Evolutionary conservation across 2,113 vertebrate species (phyloP).

Genomic region (Channa maculata): DNA sequence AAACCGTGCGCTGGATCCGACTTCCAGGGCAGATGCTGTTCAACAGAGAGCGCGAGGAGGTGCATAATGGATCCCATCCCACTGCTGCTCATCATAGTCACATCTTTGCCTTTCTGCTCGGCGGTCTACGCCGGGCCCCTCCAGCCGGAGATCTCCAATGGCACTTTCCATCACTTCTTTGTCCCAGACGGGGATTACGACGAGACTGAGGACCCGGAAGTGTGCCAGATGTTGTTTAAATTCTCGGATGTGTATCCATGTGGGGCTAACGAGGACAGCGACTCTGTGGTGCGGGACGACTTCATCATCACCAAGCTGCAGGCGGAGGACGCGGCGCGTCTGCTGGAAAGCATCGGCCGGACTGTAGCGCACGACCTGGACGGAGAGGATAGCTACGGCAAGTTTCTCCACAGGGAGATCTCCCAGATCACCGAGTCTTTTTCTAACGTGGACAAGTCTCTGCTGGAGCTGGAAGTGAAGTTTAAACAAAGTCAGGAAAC

Average conservation of each 20-base stretch:
- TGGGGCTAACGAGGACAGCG: conserved; percentile 72
- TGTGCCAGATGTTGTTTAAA: conserved; percentile 94
- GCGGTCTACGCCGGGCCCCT: conserved; percentile 90
- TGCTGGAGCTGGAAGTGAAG: conserved; percentile 93
- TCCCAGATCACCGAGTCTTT: conserved; percentile 93
- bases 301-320: conserved; percentile 90
- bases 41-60: conserved; percentile 52
- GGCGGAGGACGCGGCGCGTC: conserved; percentile 91
- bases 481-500: conserved; percentile 93
- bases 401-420: conserved; percentile 89
- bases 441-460: conserved; percentile 90
- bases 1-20: conserved; percentile 51
- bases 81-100: conserved; percentile 67
- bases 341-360: conserved; percentile 90
- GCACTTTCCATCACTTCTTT: conserved; percentile 95
- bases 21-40: conserved; percentile 62
- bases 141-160: conserved; percentile 95
- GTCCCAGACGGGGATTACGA: conserved; percentile 96
- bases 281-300: conserved; percentile 89
- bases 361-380: conserved; percentile 93
- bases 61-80: conserved; percentile 71
- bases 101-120: conserved; percentile 66
- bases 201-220: conserved; percentile 94
- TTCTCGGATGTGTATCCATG: conserved; percentile 89
- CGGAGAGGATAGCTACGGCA: conserved; percentile 93